These are phyloP conservation scores for Lithodes maja DNA, from an alignment of 2,888 invertebrate species.

Conservation along the genomic window DNA sequence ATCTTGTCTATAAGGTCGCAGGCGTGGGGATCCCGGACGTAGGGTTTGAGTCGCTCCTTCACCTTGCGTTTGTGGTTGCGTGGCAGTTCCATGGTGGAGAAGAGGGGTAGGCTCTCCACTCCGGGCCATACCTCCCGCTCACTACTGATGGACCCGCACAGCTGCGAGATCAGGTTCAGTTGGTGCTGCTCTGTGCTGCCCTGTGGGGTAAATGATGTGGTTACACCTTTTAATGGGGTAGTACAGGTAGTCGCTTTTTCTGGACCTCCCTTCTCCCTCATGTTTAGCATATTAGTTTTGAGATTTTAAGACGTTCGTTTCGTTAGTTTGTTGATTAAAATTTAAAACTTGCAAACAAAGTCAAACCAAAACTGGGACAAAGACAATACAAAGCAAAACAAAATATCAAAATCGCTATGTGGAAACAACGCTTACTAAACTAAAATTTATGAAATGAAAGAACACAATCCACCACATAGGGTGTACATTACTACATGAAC, in stretches of 20 bases:
- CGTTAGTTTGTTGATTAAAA: no score
- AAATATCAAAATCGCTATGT: no score
- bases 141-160: conserved; percentile 96
- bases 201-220: conserved; percentile 80
- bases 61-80: conserved; percentile 86
- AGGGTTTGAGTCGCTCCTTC: conserved; percentile 88
- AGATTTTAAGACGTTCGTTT: no score
- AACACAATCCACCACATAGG: no score
- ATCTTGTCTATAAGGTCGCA: conserved; percentile 95
- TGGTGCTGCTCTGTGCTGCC: conserved; percentile 98
- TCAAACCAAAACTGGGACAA: no score
- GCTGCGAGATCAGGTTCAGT: conserved; percentile 92
- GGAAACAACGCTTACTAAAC: no score
- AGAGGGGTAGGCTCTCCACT: conserved; percentile 91
- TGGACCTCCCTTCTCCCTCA: no score
- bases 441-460: no score
- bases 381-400: no score
- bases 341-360: no score
- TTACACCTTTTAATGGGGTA: not conserved
- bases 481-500: no score
- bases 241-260: not conserved
- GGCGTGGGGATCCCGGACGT: conserved; percentile 93
- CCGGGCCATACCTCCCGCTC: conserved; percentile 89
- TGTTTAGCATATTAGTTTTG: no score
- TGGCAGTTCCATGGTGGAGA: conserved; percentile 89